These are phyloP conservation scores for Theristus sp. DNA, from an alignment of 2,888 invertebrate genomes.

Conservation along the genomic window DNA sequence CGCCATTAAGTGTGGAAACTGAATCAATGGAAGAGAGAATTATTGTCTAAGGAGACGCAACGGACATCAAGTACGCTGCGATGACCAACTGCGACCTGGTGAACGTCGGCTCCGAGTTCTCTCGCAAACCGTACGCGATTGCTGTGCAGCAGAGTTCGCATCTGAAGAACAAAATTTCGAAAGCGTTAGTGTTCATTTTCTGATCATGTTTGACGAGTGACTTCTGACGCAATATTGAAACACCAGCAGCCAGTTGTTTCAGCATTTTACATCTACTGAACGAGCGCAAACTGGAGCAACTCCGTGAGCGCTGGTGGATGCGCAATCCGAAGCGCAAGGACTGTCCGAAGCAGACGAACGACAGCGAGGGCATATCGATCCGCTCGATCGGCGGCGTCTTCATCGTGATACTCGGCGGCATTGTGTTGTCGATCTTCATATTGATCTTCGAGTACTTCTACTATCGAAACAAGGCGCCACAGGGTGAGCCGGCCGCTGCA, in stretches of 20 bases:
- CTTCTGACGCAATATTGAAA: too few species aligned
- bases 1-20: too few species aligned
- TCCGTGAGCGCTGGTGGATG: constrained; percentile 93
- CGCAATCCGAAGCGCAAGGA: constrained; percentile 55
- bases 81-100: constrained; percentile 70
- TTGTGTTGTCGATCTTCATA: constrained; percentile 37
- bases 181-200: constrained; percentile 49
- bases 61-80: constrained; percentile 61
- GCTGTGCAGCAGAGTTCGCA: constrained; percentile 91
- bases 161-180: constrained; percentile 77
- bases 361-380: constrained; percentile 88
- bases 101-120: constrained; percentile 87
- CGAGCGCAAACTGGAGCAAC: constrained; percentile 67
- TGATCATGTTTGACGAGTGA: background rate
- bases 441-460: constrained; percentile 63
- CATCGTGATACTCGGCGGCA: constrained; percentile 70
- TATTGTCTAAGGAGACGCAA: constrained; percentile 64
- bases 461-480: constrained; percentile 15
- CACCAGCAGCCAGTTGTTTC: constrained; percentile 7
- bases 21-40: too few species aligned
- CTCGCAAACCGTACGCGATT: constrained; percentile 85
- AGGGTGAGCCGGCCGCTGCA: too few species aligned
- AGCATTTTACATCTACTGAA: constrained; percentile 84
- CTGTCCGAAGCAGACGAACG: constrained; percentile 49
- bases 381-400: constrained; percentile 95